Conservation (phyloP, 2,113 vertebrate species). For the Cyphomyrus discorhynchus region DNA sequence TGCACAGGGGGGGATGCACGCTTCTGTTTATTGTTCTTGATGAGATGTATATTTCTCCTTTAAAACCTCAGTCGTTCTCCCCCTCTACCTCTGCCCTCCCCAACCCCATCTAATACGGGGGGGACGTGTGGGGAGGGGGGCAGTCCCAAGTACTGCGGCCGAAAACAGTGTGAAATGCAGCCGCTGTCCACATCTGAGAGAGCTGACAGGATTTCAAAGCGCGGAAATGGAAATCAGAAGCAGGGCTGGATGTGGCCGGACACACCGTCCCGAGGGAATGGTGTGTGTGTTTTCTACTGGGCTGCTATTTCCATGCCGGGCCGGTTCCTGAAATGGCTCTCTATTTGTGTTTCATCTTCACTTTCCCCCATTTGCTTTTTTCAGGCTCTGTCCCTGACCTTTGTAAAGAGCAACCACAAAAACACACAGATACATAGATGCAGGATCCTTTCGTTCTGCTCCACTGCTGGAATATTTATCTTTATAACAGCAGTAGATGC, state of each 20-base stretch:
- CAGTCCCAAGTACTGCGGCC: conserved; percentile 38
- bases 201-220: conserved; percentile 58
- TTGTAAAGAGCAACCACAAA: conserved; percentile 24
- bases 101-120: conserved; percentile 1
- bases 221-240: conserved; percentile 53
- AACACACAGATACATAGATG: conserved; percentile 22
- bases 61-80: conserved; percentile 14
- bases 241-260: conserved; percentile 42
- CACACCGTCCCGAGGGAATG: conserved; percentile 44
- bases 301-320: conserved; percentile 41
- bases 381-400: conserved; percentile 34
- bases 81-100: conserved; percentile 2
- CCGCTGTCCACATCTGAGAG: conserved; percentile 46
- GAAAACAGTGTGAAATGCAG: conserved; percentile 53
- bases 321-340: conserved; percentile 45
- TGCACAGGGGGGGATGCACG: background rate
- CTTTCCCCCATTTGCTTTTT: conserved; percentile 26
- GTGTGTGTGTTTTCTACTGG: conserved; percentile 44
- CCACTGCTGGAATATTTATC: background rate
- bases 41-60: conserved; percentile 28
- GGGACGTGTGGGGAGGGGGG: conserved; percentile 23
- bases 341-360: conserved; percentile 38
- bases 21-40: conserved; percentile 8
- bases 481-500: background rate
- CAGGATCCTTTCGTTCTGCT: background rate